phyloP scores from a whole-genome alignment of 2,888 invertebrate genomes.

The Acanthopleura granulata region DNA sequence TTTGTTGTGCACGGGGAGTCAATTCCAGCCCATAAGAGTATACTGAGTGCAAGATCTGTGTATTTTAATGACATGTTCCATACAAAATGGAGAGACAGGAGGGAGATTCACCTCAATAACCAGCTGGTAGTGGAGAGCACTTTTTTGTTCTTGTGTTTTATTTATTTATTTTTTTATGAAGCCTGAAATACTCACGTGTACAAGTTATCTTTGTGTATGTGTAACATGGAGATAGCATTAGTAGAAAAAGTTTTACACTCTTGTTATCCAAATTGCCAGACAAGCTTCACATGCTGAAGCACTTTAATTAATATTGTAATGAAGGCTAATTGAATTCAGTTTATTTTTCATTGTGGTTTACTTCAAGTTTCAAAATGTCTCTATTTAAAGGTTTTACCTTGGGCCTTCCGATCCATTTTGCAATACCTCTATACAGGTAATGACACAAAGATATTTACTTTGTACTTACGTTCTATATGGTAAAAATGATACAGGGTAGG shows the following conservation, averaged over 20 bases:
- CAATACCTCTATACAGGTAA: constrained; percentile 71
- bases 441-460: no score
- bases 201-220: not conserved
- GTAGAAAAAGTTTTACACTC: not conserved
- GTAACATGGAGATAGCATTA: not conserved
- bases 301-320: no score
- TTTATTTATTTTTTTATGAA: no score
- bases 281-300: no score
- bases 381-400: constrained; percentile 62
- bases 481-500: not conserved
- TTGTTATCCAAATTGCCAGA: no score
- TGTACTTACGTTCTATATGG: not conserved
- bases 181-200: not conserved
- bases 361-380: not conserved
- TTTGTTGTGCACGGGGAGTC: constrained; percentile 68
- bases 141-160: no score
- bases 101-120: constrained; percentile 63
- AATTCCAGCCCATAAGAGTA: constrained; percentile 70
- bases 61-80: constrained; percentile 70
- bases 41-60: constrained; percentile 69
- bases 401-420: constrained; percentile 68
- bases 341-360: not conserved
- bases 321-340: not conserved
- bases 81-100: constrained; percentile 67
- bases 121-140: constrained; percentile 34